These are phyloP conservation scores for Volucella inanis DNA, from an alignment of 2,888 invertebrate genomes.

Conservation along the genomic window DNA sequence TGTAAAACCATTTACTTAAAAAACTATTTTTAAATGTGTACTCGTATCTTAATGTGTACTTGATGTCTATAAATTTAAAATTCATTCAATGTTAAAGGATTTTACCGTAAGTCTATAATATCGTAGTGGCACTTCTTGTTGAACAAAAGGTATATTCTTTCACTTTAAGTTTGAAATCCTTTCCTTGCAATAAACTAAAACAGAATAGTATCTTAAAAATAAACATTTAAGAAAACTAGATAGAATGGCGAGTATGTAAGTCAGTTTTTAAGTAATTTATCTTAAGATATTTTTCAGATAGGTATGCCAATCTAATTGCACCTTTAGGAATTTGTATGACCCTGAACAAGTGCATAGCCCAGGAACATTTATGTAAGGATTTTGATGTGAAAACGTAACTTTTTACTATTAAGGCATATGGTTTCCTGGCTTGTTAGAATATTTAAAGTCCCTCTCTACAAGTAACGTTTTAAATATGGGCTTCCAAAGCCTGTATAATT, in stretches of 20 bases:
- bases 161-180: slow-evolving; percentile 1
- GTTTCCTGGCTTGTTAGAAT: too few relatives aligned
- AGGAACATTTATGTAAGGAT: too few relatives aligned
- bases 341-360: too few relatives aligned
- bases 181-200: neutral
- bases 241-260: neutral
- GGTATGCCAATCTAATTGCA: neutral
- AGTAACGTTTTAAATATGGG: too few relatives aligned
- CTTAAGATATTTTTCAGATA: neutral
- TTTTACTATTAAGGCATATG: too few relatives aligned
- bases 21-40: slow-evolving; percentile 36
- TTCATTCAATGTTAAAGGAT: slow-evolving; percentile 70
- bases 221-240: neutral
- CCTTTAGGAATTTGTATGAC: too few relatives aligned
- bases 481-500: too few relatives aligned
- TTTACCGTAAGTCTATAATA: slow-evolving; percentile 61
- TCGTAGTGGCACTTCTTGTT: slow-evolving; percentile 43
- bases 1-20: slow-evolving; percentile 13
- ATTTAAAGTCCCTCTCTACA: too few relatives aligned
- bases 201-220: neutral
- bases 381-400: too few relatives aligned
- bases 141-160: slow-evolving; percentile 34
- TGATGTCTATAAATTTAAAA: slow-evolving; percentile 65
- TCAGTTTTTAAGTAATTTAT: slow-evolving; percentile 15
- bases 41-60: slow-evolving; percentile 49